Conservation (phyloP, 2,888 invertebrate species). For the Amphipyra tragopoginis region DNA sequence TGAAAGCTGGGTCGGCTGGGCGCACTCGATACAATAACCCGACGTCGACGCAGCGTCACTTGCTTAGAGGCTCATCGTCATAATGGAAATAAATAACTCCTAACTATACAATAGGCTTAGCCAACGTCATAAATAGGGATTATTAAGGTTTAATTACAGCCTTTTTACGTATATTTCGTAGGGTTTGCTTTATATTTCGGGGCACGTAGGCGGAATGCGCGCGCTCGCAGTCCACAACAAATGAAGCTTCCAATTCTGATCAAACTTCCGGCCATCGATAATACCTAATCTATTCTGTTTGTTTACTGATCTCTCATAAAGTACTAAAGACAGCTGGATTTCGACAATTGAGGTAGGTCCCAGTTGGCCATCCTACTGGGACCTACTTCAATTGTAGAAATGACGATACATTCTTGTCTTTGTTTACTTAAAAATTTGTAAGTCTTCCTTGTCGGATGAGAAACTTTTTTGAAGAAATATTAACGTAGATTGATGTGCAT, state of each 20-base stretch:
- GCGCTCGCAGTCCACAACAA: slow-evolving; percentile 51
- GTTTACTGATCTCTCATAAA: slow-evolving; percentile 47
- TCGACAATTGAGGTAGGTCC: slow-evolving; percentile 6
- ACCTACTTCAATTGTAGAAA: slow-evolving; percentile 15
- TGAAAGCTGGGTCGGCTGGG: slow-evolving; percentile 36
- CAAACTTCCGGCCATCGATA: slow-evolving; percentile 58
- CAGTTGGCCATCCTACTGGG: no score
- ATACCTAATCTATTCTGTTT: slow-evolving; percentile 41
- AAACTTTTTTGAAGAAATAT: slow-evolving; percentile 9
- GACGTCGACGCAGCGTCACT: slow-evolving; percentile 16
- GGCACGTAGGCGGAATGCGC: slow-evolving; percentile 71
- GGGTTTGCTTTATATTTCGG: slow-evolving; percentile 64
- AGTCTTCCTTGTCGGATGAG: not conserved
- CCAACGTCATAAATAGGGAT: slow-evolving; percentile 77
- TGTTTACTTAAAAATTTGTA: slow-evolving; percentile 9
- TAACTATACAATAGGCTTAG: slow-evolving; percentile 67
- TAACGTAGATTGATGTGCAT: not conserved
- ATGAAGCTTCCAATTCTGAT: slow-evolving; percentile 56
- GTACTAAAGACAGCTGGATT: slow-evolving; percentile 21
- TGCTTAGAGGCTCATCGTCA: slow-evolving; percentile 13
- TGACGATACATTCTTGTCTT: slow-evolving; percentile 9
- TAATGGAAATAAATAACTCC: slow-evolving; percentile 52
- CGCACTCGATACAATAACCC: slow-evolving; percentile 41
- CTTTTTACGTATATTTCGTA: slow-evolving; percentile 66
- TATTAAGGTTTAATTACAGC: slow-evolving; percentile 81